Evolutionary conservation across 2,888 invertebrate species (phyloP), one percentile per base, ranked within the genome.

Genomic region (Osedax fenrisi): DNA sequence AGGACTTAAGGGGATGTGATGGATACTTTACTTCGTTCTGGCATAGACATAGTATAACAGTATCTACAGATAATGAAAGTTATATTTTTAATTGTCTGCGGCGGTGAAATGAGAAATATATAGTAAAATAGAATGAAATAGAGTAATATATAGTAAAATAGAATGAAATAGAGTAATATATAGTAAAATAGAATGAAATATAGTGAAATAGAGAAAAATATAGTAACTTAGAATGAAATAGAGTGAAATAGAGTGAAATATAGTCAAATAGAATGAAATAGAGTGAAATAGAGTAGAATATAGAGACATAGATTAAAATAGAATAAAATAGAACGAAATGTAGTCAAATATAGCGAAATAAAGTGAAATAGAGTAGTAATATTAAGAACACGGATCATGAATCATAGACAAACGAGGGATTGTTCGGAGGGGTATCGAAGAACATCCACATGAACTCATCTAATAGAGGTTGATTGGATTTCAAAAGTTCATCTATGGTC

Each of bases 261-360:
- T 68, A 56, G 74, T 41, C 59, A 56, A 69, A 56, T 56, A 56
- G 74, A 56, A 22, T 26, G 74, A 68, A 74, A 71, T 66, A 75
- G 75, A 27, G 75, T 68, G 74, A 75, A 74, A 75, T 66, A 67
- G 69, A 75, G 75, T 22, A 69, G 27, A 74, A 71, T 73, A 75
- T 56, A 27, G 75, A 76, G 70, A 72, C 69, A 76, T 74, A 62
- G 62, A 61, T 73, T 56, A 74, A 75, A 74, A 66, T 41, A 23
- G 75, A 70, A 68, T 67, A 74, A 25, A 68, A 26, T 41, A 27
- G 67, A 67, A 74, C 27, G 66, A 67, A 56, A 70, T 73, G 41
- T 41, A 70, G 76, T 21, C 74, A 56, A 74, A 75, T 67, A 25
- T 67, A 21, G 68, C 21, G 68, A 66, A 66, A 22, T 62, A 66